A percentile compares a stretch with the other conserved stretches of the same genome.
These are phyloP conservation scores for Ganaspis sp. DNA, from an alignment of 1,140 invertebrate species.

Conservation along the genomic window DNA sequence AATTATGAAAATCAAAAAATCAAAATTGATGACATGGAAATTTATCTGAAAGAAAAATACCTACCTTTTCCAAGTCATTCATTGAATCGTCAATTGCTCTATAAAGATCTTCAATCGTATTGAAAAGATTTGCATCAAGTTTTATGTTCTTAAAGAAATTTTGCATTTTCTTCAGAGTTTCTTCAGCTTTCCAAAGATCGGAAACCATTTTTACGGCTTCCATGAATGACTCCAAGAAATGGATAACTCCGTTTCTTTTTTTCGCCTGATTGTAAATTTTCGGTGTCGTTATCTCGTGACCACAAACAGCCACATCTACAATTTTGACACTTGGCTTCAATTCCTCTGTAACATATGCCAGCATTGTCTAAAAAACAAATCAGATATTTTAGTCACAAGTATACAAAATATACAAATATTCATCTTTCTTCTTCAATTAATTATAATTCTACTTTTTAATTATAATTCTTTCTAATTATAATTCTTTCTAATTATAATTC, in stretches of 20 bases:
- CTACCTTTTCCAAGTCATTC: background rate
- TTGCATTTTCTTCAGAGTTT: slow-evolving; percentile 47
- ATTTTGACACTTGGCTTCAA: slow-evolving; percentile 73
- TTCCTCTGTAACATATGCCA: slow-evolving; percentile 66
- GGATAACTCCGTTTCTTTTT: slow-evolving; percentile 66
- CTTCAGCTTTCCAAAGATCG: slow-evolving; percentile 47
- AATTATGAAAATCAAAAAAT: too few species aligned
- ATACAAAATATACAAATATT: too few species aligned
- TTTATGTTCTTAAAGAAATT: slow-evolving; percentile 55
- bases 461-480: too few species aligned
- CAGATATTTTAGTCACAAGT: background rate
- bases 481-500: too few species aligned
- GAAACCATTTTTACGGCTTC: slow-evolving; percentile 32
- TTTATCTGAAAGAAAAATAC: background rate
- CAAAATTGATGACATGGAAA: too few species aligned
- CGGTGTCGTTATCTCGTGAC: slow-evolving; percentile 77
- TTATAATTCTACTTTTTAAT: too few species aligned
- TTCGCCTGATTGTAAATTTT: slow-evolving; percentile 73
- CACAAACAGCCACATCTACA: slow-evolving; percentile 80
- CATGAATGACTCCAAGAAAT: background rate
- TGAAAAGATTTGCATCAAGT: slow-evolving; percentile 56
- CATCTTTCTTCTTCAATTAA: slow-evolving; percentile 16
- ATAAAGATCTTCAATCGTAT: slow-evolving; percentile 63
- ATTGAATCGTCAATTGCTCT: slow-evolving; percentile 55
- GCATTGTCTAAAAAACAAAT: slow-evolving; percentile 67